Evolutionary conservation across 2,888 invertebrate genomes (phyloP), one percentile per base, ranked within the genome.

Genomic region (Ichneumoninae sp.): DNA sequence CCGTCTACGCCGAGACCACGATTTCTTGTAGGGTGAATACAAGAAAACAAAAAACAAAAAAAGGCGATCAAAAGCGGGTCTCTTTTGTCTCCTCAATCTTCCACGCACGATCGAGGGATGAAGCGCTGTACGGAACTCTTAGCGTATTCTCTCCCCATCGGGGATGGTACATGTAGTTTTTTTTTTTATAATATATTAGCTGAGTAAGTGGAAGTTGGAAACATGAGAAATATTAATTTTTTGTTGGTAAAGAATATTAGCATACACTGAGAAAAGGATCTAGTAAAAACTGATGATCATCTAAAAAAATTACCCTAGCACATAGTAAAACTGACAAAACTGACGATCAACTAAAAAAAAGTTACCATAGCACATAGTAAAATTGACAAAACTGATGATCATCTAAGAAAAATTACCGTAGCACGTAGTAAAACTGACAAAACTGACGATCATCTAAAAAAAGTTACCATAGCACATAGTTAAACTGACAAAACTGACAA

Each of bases 31-130:
- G 36, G 73, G 50, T 50, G 82, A 77, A 57, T 73, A 66, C 19
- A 50, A 68, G 44, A 52, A 30, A 60, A 26, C n/a, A 68, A 54
- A 33, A 36, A 8, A 69, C 44, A 60, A 77, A 50, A n/a, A 10
- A 33, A 33, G 19, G 3, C 33, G n/a, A 69, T 36, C 52, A 70
- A 40, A 30, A 44, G 19, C 50, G 75, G 30, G 36, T 63, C 70
- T 33, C 40, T n/a, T 76, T 57, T 54, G 75, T 76, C 60, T 60
- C 81, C 63, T 76, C 81, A 81, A 81, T 81, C 81, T 76, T 82
- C 47, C 66, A 71, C 65, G 36, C 70, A 44, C 71, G 57, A 60
- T 77, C 71, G 50, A 63, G 36, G 54, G 81, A 80, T 73, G 50
- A 80, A 80, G 65, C 40, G 30, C 33, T 57, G 22, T 1, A 26